Evolutionary conservation across 2,888 invertebrate species (phyloP), one percentile per base, ranked within the genome.

Genomic region (Hemicrepidius hirtus): DNA sequence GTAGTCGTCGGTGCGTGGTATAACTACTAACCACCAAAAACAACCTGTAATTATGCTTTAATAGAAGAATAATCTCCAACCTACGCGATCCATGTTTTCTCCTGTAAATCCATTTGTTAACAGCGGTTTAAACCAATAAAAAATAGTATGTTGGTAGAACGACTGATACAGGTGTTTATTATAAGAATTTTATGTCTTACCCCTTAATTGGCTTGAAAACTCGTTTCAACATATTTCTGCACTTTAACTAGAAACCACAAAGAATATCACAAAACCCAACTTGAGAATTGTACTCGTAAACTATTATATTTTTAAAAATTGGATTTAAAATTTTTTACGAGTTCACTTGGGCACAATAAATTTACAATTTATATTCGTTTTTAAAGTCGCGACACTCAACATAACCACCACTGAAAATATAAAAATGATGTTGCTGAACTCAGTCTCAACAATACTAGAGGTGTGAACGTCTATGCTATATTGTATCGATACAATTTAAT

Each of bases 401-500:
- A n/a, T 16, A 57, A 21, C 57, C 57, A 37, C 57, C 57, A 13
- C 35, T 40, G 37, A 12, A n/a, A 57, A 57, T n/a, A 57, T 57
- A 57, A 57, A 57, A 57, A 20, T 37, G 57, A 20, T 57, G 57
- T 57, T 57, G 28, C 32, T 57, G 57, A 57, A 57, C 57, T 57
- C 55, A 18, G 32, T 9, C 20, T 3, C 20, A 57, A 57, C 57
- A 57, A 57, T 57, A 37, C 57, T 28, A 16, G 37, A 32, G 57
- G 57, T 32, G 57, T 32, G 55, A 55, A 55, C n/a, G 57, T 35
- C 57, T 57, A 37, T 37, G 40, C 18, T 28, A 21, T 41, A 60
- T 60, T 60, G 60, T 60, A 60, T 60, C 7, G 57, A 40, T 16
- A 20, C 28, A 50, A 57, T 37, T 57, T 60, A 59, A 60, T 60